Evolutionary conservation across 30 jellyfish, hydroid and myxozoan genomes (phyloP), one percentile per base, ranked within the genome.

Genomic region (Catostylus mosaicus): DNA sequence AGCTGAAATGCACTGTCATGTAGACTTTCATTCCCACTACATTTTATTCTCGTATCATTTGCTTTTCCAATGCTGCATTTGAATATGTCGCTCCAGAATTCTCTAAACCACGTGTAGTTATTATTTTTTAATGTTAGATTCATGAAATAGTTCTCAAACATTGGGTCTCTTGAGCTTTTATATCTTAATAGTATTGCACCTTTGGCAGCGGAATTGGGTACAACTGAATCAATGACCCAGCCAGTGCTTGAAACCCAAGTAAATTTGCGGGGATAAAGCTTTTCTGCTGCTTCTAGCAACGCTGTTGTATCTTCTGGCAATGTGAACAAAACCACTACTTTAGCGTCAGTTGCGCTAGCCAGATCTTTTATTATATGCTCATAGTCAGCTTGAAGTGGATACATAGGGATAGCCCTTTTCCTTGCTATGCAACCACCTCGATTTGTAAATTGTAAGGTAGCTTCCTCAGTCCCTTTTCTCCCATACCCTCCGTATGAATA

Each of bases 401-500:
- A 27, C 10, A 46, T 12, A 23, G 88, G 52, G 23, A 75, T 50
- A 14, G 50, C 54, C 34, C 45, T 56, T 19, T 89, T 30, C 26
- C 72, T 34, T 32, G 86, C 82, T 30, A 75, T 27, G 83, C 96
- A 76, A 24, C 77, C 77, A 12, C 81, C 80, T 37, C 66, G 27
- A 7, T 16, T 12, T n/a, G 61, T 23, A n/a, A 60, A 30, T 65
- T 24, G n/a, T 20, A 33, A 32, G 22, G 68, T 14, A 11, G 67
- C 50, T 26, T 71, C 26, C 14, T 48, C 69, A 18, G 68, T 75
- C 14, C 83, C 83, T 6, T 85, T 66, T 51, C 69, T 84, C 18
- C 89, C 96, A 45, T 52, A 86, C 57, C 2, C 69, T 26, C 74
- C 90, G 31, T 40, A 67, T n/a, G 96, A 86, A 40, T 66, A 46